These are phyloP conservation scores for Aphis craccivora DNA, from an alignment of 1,140 invertebrate genomes.

Conservation along the genomic window DNA sequence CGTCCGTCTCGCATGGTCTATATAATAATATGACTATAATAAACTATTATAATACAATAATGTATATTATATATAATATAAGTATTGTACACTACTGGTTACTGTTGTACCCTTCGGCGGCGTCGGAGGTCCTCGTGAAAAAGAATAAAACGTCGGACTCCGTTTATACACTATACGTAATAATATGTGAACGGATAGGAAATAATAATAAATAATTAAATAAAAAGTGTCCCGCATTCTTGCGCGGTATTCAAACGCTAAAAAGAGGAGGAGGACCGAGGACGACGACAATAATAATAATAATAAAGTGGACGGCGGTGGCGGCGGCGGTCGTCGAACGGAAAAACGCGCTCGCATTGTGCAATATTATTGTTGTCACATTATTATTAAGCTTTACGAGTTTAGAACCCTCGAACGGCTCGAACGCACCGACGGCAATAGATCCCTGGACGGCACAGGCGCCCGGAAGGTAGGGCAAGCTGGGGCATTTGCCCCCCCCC, in stretches of 20 bases:
- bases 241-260: neutral
- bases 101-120: neutral
- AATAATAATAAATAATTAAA: neutral
- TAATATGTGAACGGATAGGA: neutral
- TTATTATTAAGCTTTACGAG: neutral
- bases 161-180: neutral
- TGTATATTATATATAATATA: neutral
- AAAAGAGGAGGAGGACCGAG: neutral
- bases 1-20: constrained; percentile 3
- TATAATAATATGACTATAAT: neutral
- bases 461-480: too few species aligned
- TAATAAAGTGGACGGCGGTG: neutral
- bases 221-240: neutral
- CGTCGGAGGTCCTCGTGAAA: neutral
- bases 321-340: neutral
- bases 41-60: neutral
- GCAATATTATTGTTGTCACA: neutral
- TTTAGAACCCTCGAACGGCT: neutral
- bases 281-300: neutral
- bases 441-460: neutral
- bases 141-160: neutral
- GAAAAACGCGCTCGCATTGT: neutral
- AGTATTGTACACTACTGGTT: neutral
- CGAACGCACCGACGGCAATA: neutral
- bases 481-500: too few species aligned